Evolutionary conservation across 30 jellyfish, hydroid and myxozoan genomes (phyloP), one percentile per base, ranked within the genome.

Genomic region (Aurelia sp.): DNA sequence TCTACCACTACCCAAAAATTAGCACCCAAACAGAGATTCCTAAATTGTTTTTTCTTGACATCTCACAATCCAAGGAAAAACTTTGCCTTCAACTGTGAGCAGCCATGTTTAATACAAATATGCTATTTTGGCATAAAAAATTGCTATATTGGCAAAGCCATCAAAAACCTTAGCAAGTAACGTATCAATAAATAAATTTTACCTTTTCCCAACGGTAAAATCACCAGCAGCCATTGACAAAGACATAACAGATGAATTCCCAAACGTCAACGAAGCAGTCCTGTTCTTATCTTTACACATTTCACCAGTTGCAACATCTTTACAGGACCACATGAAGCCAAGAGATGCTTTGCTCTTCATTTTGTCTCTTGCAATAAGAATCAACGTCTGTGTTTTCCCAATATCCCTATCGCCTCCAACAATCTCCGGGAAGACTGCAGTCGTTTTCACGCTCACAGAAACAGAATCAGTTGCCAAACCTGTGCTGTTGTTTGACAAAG

Each of bases 401-500:
- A 88, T 70, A 10, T 67, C 80, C 44, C 96, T 47, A 72, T 69
- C 84, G 41, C 96, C 96, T 16, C 96, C 91, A n/a, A 38, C 82
- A 53, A 88, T 76, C 65, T 18, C 80, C 3, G 71, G 88, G 24
- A 40, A 75, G 8, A 76, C 69, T 20, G 27, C 51, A 8, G 59
- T n/a, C 40, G 33, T 59, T 67, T 55, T 53, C 38, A 82, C 92
- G 17, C 63, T 61, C 9, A 82, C 63, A 3, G 70, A 33, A 8
- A 82, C 72, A 31, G 72, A 3, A 58, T 82, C 92, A 0, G 79
- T 31, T 1, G 58, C 63, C 19, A 11, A 19, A 4, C 92, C 80
- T 27, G 91, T 58, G 24, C 61, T 74, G 80, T 44, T 70, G 60
- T 82, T 74, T 5, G 59, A 20, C 71, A 70, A 24, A 4, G 31